phyloP scores from a whole-genome alignment of 30 jellyfish, hydroid and myxozoan genomes.

The Aurelia sp. region DNA sequence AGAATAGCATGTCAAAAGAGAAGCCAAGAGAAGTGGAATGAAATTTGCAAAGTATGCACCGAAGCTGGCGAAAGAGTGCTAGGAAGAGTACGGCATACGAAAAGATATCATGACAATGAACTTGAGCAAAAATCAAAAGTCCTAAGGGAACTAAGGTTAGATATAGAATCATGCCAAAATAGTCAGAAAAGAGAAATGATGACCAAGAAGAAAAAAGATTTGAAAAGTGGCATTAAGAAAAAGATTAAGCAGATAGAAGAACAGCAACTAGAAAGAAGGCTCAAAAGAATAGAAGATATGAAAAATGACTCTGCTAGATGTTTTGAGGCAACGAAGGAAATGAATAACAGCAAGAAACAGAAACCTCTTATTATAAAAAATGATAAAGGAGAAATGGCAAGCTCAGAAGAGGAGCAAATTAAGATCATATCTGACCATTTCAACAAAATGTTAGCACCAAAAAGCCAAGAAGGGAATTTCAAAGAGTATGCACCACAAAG shows the following conservation, averaged over 20 bases:
- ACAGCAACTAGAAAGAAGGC: background rate
- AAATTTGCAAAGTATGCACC: background rate
- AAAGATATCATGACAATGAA: background rate
- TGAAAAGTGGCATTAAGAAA: background rate
- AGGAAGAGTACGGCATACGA: background rate
- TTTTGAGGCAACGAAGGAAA: background rate
- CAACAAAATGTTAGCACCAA: no score
- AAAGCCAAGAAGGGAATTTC: no score
- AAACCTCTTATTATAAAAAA: no score
- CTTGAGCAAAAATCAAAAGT: background rate
- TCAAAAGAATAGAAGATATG: background rate
- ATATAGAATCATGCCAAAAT: background rate
- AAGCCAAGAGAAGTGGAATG: background rate
- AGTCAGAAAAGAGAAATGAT: background rate
- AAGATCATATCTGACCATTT: no score
- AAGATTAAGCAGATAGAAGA: background rate
- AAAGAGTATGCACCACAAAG: no score
- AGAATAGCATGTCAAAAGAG: background rate
- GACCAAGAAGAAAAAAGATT: background rate
- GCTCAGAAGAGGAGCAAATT: no score
- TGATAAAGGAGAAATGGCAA: no score
- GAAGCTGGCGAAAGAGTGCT: background rate
- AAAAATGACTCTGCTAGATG: background rate
- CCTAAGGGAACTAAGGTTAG: background rate
- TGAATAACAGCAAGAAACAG: no score